Conservation (phyloP, 2,113 vertebrate species). For the Haplochromis burtoni region DNA sequence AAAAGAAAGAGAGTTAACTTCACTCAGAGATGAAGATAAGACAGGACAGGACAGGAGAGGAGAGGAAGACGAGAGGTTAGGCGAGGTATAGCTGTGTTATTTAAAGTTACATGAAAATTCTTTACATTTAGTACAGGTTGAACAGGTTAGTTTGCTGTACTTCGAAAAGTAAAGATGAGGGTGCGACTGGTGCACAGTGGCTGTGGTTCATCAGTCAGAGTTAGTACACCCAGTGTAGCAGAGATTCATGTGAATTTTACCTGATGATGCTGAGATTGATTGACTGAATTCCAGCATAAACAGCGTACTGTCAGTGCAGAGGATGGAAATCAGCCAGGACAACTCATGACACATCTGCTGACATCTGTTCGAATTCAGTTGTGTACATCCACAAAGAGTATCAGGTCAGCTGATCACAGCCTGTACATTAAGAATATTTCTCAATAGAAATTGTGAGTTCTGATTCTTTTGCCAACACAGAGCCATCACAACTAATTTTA, state of each 20-base stretch:
- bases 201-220: neutral
- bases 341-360: neutral
- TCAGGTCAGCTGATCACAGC: neutral
- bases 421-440: neutral
- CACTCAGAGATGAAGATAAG: neutral
- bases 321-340: neutral
- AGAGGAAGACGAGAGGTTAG: neutral
- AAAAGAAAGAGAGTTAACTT: neutral
- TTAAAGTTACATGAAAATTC: neutral
- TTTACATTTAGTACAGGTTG: neutral
- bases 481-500: neutral
- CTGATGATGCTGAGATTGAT: neutral
- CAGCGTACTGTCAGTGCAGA: neutral
- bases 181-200: neutral
- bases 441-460: neutral
- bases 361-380: neutral
- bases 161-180: neutral
- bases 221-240: rapidly evolving
- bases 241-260: neutral
- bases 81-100: neutral
- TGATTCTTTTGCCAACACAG: neutral
- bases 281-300: neutral
- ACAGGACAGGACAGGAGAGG: neutral
- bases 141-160: neutral
- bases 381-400: neutral